These are phyloP conservation scores for Andricus curvator DNA, from an alignment of 2,888 invertebrate genomes.

Conservation along the genomic window DNA sequence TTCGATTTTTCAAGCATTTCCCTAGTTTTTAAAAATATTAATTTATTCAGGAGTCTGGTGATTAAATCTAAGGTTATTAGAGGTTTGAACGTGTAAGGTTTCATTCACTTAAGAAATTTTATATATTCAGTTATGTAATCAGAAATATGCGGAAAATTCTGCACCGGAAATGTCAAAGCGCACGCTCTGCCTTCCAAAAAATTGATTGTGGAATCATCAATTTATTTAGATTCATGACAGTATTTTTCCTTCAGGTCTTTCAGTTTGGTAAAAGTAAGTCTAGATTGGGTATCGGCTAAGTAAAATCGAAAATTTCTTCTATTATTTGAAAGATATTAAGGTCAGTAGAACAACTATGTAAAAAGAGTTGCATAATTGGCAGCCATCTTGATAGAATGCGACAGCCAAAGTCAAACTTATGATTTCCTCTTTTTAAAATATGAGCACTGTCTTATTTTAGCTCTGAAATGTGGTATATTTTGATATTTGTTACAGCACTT, in stretches of 20 bases:
- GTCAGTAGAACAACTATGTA: conserved; percentile 59
- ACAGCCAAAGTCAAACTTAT: conserved; percentile 8
- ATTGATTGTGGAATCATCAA: background rate
- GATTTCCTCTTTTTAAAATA: conserved; percentile 26
- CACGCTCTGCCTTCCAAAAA: background rate
- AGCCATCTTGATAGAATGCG: conserved; percentile 72
- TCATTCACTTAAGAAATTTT: background rate
- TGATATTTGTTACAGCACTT: background rate
- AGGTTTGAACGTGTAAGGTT: background rate
- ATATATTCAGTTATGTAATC: background rate
- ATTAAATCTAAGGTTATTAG: background rate
- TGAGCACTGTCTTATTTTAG: background rate
- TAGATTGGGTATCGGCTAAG: background rate
- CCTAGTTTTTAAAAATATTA: background rate
- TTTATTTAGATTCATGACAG: background rate
- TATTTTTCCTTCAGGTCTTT: background rate
- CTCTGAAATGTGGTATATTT: background rate
- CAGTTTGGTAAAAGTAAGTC: background rate
- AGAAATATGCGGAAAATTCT: background rate
- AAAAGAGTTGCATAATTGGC: conserved; percentile 72
- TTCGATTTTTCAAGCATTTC: background rate
- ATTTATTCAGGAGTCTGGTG: background rate
- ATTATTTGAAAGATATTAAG: conserved; percentile 37
- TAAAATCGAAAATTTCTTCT: background rate
- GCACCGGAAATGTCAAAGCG: background rate